Evolutionary conservation across 2,113 vertebrate genomes (phyloP).

Genomic region (Bubo scandiacus): DNA sequence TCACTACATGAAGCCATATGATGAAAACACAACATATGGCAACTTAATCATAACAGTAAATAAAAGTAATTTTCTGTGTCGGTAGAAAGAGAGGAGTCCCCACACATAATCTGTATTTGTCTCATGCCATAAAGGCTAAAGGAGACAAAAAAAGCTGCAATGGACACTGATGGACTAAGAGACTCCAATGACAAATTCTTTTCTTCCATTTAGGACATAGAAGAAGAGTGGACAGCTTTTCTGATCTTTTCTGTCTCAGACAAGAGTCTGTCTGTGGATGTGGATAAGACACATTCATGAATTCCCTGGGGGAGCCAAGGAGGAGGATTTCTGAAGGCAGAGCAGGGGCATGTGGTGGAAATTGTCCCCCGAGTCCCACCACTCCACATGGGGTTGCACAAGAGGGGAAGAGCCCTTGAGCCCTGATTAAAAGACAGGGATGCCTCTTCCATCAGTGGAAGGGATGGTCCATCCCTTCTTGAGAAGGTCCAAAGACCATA

Average conservation of each 20-base stretch:
- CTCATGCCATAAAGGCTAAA: not conserved
- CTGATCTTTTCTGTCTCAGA: not conserved
- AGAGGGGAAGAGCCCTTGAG: not conserved
- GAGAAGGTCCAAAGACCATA: not conserved
- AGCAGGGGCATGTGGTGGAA: accelerated
- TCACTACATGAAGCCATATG: not conserved
- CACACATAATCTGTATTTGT: not conserved
- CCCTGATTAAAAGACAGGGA: not conserved
- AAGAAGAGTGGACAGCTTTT: not conserved
- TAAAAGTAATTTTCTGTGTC: not conserved
- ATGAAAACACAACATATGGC: slow-evolving; percentile 20
- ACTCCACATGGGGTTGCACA: not conserved
- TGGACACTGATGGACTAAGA: not conserved
- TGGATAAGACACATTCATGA: not conserved
- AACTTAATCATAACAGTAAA: slow-evolving; percentile 17
- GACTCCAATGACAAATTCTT: not conserved
- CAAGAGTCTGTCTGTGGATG: not conserved
- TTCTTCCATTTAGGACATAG: not conserved
- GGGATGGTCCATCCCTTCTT: not conserved
- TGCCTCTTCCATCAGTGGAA: not conserved
- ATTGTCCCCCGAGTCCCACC: not conserved
- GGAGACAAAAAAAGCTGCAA: not conserved
- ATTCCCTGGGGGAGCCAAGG: not conserved
- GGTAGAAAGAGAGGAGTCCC: not conserved
- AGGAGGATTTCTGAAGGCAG: not conserved